Evolutionary conservation across 2,888 invertebrate species (phyloP).

Genomic region (Thymelicus acteon): DNA sequence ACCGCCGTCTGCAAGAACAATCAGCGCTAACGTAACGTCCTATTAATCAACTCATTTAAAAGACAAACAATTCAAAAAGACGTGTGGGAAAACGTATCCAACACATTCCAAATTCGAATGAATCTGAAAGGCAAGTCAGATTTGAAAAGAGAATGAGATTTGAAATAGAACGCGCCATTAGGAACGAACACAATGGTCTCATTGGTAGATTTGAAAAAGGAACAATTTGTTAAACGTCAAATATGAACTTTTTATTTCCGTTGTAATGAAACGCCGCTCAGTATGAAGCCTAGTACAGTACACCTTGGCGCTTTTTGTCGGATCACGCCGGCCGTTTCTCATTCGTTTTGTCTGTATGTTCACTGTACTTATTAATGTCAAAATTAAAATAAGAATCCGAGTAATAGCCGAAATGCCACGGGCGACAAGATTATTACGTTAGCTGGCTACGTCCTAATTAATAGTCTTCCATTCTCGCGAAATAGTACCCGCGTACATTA

Average conservation of each 20-base stretch:
- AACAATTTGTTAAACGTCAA: slow-evolving; percentile 85
- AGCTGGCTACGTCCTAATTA: slow-evolving; percentile 67
- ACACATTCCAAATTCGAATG: slow-evolving; percentile 84
- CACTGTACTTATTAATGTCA: slow-evolving; percentile 72
- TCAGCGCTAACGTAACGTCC: slow-evolving; percentile 67
- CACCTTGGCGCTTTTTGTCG: slow-evolving; percentile 75
- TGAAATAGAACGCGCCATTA: slow-evolving; percentile 84
- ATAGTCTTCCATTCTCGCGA: slow-evolving; percentile 61
- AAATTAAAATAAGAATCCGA: slow-evolving; percentile 73
- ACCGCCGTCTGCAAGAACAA: slow-evolving; percentile 55
- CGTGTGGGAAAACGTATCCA: slow-evolving; percentile 81
- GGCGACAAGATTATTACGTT: slow-evolving; percentile 76
- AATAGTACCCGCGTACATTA: slow-evolving; percentile 48
- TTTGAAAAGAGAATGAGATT: slow-evolving; percentile 85
- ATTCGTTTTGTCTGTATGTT: slow-evolving; percentile 73
- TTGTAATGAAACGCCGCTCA: slow-evolving; percentile 78
- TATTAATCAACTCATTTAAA: slow-evolving; percentile 83
- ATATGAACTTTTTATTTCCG: slow-evolving; percentile 82
- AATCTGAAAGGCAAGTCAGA: slow-evolving; percentile 81
- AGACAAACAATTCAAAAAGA: slow-evolving; percentile 71
- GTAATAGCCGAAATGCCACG: slow-evolving; percentile 66
- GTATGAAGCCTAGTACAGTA: slow-evolving; percentile 75
- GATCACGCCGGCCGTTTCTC: slow-evolving; percentile 72
- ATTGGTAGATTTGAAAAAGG: slow-evolving; percentile 85
- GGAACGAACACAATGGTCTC: slow-evolving; percentile 83